Evolutionary conservation across 2,113 vertebrate genomes (phyloP), one percentile per base, ranked within the genome.

Genomic region (rabbit (Oryctolagus cuniculus)): DNA sequence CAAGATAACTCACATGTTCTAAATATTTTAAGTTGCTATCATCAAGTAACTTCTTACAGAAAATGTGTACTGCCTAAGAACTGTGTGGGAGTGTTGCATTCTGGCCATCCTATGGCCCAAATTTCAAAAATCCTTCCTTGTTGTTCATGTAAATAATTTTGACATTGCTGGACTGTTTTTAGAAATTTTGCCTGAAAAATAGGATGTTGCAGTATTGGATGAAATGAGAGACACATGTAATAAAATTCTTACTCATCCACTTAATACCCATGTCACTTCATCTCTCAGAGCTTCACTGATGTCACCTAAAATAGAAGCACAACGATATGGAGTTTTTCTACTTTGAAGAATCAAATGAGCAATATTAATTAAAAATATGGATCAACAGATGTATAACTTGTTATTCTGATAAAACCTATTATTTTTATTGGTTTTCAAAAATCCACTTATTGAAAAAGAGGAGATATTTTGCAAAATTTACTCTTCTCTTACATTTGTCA

Each of bases 341-440:
- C 16, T 70, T 83, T 34, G 12, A 93, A 64, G 21, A 95, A 31
- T 73, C 72, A 95, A 72, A n/a, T 93, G 8, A 81, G 31, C 51
- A 69, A 34, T 85, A 10, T 74, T 78, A 67, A 69, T 87, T 29
- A 66, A 78, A 64, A 11, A 27, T 12, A 2, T 36, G 15, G 10
- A 58, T 29, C 74, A 11, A 34, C 10, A 55, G 24, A 16, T 53
- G 15, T 72, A 31, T 44, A 15, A 79, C 19, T 66, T 44, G 16
- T 63, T 70, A 7, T 83, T 80, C 34, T 83, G 51, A 44, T 63
- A 67, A 27, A 22, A 27, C 2, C 17, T 66, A 21, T 83, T 89
- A 61, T 78, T 84, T 8, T n/a, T 63, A 12, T 7, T 67, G 5
- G 17, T 63, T 74, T 93, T 87, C 29, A 81, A 95, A 83, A 95